Evolutionary conservation across 2,888 invertebrate species (phyloP).

Genomic region (Microdon myrmicae): DNA sequence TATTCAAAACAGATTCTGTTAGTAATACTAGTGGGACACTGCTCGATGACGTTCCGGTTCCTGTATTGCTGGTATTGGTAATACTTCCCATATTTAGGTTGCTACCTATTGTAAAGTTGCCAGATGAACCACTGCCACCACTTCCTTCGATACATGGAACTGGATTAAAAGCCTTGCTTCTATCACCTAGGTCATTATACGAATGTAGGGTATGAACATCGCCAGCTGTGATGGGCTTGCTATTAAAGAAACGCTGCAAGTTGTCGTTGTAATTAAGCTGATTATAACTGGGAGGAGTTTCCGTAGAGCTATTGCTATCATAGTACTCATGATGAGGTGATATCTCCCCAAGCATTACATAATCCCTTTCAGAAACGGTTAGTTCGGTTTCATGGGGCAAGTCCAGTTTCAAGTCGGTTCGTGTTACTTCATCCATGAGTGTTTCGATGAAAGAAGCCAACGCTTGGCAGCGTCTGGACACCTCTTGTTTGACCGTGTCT

Average conservation of each 20-base stretch:
- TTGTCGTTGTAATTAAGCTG: slow-evolving; percentile 89
- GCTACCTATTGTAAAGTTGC: slow-evolving; percentile 71
- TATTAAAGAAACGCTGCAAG: slow-evolving; percentile 76
- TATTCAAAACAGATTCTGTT: slow-evolving; percentile 73
- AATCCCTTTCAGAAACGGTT: slow-evolving; percentile 75
- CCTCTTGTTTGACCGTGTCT: slow-evolving; percentile 73
- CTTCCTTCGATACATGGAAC: slow-evolving; percentile 68
- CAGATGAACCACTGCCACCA: slow-evolving; percentile 73
- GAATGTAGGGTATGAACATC: slow-evolving; percentile 68
- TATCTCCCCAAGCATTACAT: slow-evolving; percentile 84
- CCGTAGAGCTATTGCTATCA: slow-evolving; percentile 82
- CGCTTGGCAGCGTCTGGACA: slow-evolving; percentile 77
- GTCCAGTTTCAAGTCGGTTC: slow-evolving; percentile 71
- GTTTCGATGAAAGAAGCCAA: slow-evolving; percentile 80
- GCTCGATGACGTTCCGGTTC: slow-evolving; percentile 64
- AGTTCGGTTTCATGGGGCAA: slow-evolving; percentile 71
- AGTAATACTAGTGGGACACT: slow-evolving; percentile 69
- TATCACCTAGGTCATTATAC: slow-evolving; percentile 63
- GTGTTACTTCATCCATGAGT: slow-evolving; percentile 75
- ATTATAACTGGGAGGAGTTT: slow-evolving; percentile 84
- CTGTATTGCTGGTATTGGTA: slow-evolving; percentile 68
- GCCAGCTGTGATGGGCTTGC: slow-evolving; percentile 73
- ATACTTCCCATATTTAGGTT: slow-evolving; percentile 70
- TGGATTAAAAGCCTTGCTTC: slow-evolving; percentile 59
- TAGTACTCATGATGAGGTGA: slow-evolving; percentile 85